These are phyloP conservation scores for Eleutherodactylus coqui DNA, from an alignment of 2,797 vertebrate species.

Conservation along the genomic window DNA sequence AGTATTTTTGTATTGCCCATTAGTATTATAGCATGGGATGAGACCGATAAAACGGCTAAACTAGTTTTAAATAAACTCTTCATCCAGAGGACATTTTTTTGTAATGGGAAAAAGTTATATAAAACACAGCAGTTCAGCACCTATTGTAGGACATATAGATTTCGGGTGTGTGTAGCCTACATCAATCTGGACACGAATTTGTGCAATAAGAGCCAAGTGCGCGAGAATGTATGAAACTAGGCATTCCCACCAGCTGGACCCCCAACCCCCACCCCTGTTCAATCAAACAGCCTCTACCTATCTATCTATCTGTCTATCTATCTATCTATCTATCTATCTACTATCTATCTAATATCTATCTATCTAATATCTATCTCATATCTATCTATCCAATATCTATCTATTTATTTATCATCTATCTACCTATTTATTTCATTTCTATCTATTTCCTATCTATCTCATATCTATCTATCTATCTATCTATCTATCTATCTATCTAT, in stretches of 20 bases:
- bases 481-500: background rate
- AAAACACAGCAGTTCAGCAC: conserved; percentile 56
- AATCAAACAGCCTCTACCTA: background rate
- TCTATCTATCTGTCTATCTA: background rate
- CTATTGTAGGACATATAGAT: conserved; percentile 8
- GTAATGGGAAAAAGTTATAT: background rate
- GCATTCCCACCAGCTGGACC: conserved; percentile 49
- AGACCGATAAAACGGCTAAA: background rate
- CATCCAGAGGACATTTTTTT: background rate
- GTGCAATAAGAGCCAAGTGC: conserved; percentile 54
- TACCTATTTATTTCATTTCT: background rate
- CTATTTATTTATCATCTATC: background rate
- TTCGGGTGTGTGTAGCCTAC: conserved; percentile 55
- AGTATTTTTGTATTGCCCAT: no score
- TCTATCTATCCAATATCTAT: no score
- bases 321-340: background rate
- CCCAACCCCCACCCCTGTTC: background rate
- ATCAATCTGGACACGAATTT: conserved; percentile 61
- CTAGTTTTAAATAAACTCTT: background rate
- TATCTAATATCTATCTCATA: background rate
- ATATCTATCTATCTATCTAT: background rate
- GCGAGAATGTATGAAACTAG: conserved; percentile 62
- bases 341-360: background rate
- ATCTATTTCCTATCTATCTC: background rate
- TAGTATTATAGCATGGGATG: background rate